Percentiles rank a stretch among this genome's conserved stretches.
Evolutionary conservation across 2,113 vertebrate genomes (phyloP).

Genomic region (Chlorodrepanis virens): DNA sequence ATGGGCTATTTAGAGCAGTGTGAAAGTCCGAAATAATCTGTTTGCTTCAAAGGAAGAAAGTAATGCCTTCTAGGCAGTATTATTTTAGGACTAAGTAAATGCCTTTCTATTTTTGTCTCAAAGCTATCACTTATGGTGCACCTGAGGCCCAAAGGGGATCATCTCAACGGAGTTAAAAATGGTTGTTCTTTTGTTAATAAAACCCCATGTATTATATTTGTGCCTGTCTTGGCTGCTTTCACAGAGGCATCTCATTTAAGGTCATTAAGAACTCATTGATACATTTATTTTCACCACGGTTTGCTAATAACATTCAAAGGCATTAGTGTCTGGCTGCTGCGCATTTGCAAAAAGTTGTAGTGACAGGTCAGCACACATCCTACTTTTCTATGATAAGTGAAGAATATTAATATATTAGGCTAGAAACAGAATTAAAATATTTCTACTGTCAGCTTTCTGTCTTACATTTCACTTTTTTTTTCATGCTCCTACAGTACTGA

Average conservation of each 20-base stretch:
- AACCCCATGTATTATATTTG: not conserved
- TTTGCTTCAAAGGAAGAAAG: not conserved
- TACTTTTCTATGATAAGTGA: conserved; percentile 58
- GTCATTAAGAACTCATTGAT: conserved; percentile 18
- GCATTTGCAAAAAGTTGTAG: conserved; percentile 40
- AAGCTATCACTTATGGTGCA: not conserved
- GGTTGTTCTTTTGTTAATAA: conserved; percentile 3
- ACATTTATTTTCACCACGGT: conserved; percentile 30
- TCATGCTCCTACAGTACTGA: not conserved
- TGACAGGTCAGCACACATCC: conserved; percentile 12
- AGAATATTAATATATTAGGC: conserved; percentile 44
- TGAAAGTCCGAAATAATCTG: not conserved
- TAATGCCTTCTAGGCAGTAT: not conserved
- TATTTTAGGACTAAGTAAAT: not conserved
- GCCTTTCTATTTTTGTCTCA: conserved; percentile 6
- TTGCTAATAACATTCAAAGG: conserved; percentile 7
- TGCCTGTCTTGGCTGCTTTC: not conserved
- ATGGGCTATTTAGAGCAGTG: not conserved
- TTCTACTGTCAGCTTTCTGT: conserved; percentile 51
- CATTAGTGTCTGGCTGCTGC: conserved; percentile 25
- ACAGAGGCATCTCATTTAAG: conserved; percentile 24
- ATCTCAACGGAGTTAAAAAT: not conserved
- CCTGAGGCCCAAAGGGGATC: not conserved
- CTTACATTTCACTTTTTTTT: not conserved
- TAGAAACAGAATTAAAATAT: conserved; percentile 52